Percentiles rank a stretch among this genome's conserved stretches.
These are phyloP conservation scores for Anoplolepis gracilipes DNA, from an alignment of 1,140 invertebrate genomes.

Conservation along the genomic window DNA sequence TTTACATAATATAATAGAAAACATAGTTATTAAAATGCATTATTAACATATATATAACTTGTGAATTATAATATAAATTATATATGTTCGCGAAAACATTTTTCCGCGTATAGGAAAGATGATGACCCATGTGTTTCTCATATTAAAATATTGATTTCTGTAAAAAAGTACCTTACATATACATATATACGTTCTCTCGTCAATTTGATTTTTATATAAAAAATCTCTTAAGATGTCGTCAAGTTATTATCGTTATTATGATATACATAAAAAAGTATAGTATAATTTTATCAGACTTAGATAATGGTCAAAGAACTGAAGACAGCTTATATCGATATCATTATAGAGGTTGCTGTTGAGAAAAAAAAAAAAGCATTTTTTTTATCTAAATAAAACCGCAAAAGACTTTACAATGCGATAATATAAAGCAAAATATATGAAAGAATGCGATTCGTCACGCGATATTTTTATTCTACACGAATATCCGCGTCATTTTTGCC, in stretches of 20 bases:
- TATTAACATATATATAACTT: background rate
- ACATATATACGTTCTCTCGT: background rate
- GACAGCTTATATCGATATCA: no score
- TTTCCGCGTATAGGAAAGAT: background rate
- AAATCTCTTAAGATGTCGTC: no score
- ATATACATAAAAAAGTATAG: no score
- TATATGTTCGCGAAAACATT: background rate
- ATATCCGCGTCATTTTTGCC: background rate
- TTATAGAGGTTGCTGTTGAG: background rate
- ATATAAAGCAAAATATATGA: background rate
- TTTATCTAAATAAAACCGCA: slow-evolving; percentile 10
- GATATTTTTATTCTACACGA: background rate
- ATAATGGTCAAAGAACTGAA: no score
- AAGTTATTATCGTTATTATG: background rate
- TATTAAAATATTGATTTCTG: background rate
- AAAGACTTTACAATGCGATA: background rate
- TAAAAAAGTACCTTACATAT: background rate
- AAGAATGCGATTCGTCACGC: slow-evolving; percentile 1
- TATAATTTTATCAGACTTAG: no score
- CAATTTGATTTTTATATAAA: background rate
- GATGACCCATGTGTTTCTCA: background rate
- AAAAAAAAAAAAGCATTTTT: background rate
- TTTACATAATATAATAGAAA: background rate
- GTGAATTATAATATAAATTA: background rate
- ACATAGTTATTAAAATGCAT: background rate